Evolutionary conservation across 2,797 vertebrate species (phyloP).

Genomic region (Pangasius krempfi): DNA sequence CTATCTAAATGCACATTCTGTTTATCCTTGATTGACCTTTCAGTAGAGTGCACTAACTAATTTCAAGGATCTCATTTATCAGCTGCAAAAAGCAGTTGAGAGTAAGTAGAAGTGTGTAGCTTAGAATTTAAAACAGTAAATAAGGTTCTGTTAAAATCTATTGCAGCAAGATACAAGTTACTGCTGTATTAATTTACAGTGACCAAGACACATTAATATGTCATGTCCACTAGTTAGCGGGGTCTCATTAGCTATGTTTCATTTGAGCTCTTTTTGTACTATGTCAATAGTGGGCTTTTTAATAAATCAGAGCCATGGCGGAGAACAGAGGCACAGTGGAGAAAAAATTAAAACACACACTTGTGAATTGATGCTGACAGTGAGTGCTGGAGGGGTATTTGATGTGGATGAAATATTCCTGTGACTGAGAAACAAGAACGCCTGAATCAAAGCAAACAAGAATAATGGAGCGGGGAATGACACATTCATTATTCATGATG

Average conservation of each 20-base stretch:
- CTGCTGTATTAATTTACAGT: constrained; percentile 18
- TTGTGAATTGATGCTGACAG: constrained; percentile 66
- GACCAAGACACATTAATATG: constrained; percentile 20
- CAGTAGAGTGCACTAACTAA: constrained; percentile 31
- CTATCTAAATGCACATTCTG: constrained; percentile 29
- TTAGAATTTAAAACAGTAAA: constrained; percentile 21
- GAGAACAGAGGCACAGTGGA: constrained; percentile 53
- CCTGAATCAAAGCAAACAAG: constrained; percentile 66
- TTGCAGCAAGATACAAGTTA: neutral
- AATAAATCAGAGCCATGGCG: constrained; percentile 54
- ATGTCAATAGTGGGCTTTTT: constrained; percentile 49
- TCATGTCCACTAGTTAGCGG: constrained; percentile 39
- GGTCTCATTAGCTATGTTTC: constrained; percentile 33
- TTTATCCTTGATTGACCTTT: constrained; percentile 32
- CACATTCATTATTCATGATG: constrained; percentile 70
- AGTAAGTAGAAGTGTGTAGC: constrained; percentile 20
- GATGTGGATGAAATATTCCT: constrained; percentile 62
- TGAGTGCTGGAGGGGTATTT: constrained; percentile 63
- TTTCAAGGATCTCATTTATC: constrained; percentile 34
- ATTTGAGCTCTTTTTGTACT: constrained; percentile 51
- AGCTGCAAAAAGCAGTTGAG: constrained; percentile 14
- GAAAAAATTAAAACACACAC: constrained; percentile 59
- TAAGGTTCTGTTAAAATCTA: constrained; percentile 11
- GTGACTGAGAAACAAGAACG: constrained; percentile 57
- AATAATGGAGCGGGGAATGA: constrained; percentile 67